Evolutionary conservation across 2,888 invertebrate genomes (phyloP).

Genomic region (Cancer borealis): DNA sequence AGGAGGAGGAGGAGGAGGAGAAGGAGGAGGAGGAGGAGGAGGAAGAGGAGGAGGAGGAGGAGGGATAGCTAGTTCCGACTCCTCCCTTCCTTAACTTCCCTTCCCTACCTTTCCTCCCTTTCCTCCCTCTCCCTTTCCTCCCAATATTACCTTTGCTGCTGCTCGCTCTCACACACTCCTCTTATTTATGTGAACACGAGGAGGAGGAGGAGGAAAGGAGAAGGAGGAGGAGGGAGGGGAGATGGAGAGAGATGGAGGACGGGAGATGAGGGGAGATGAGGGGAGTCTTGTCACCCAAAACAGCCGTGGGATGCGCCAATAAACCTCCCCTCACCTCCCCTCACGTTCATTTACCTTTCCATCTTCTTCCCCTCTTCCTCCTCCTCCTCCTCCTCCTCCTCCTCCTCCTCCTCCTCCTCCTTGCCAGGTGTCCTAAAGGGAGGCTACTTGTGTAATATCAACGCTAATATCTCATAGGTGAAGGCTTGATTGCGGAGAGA

Average conservation of each 20-base stretch:
- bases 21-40: not conserved
- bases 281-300: not conserved
- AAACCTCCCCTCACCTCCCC: not conserved
- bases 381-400: not conserved
- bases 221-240: not conserved
- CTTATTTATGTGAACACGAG: not conserved
- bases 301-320: slow-evolving; percentile 5
- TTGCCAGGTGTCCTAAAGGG: not conserved
- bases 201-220: not conserved
- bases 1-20: not conserved
- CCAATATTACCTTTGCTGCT: too few relatives aligned
- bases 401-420: not conserved
- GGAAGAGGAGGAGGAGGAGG: too few relatives aligned
- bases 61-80: not conserved
- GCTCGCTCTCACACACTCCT: not conserved
- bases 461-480: too few relatives aligned
- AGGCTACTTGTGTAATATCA: too few relatives aligned
- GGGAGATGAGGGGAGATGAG: not conserved
- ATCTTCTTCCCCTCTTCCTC: not conserved
- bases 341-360: not conserved
- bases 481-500: too few relatives aligned
- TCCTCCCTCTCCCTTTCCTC: slow-evolving; percentile 39
- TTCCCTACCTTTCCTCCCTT: not conserved
- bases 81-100: not conserved
- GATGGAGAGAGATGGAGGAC: not conserved